phyloP scores from a whole-genome alignment of 2,113 vertebrate species.

The Lynx canadensis region DNA sequence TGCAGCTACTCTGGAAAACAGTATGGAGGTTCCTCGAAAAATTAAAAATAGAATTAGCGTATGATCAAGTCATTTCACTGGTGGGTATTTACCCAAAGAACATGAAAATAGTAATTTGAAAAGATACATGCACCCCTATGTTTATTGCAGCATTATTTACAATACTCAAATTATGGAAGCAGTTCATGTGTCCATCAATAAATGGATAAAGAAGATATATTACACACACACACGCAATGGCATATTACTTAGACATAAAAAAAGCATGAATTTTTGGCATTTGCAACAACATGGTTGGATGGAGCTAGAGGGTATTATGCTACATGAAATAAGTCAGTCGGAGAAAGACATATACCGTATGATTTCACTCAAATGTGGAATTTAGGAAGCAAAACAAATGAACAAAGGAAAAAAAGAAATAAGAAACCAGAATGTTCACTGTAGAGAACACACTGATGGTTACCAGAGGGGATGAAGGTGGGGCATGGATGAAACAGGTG shows the following conservation, averaged over 20 bases:
- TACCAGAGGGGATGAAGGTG: background rate
- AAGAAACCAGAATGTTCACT: background rate
- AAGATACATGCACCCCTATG: background rate
- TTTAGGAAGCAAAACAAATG: background rate
- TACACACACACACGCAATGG: background rate
- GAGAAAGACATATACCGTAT: background rate
- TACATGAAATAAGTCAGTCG: background rate
- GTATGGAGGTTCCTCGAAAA: background rate
- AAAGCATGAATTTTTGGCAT: background rate
- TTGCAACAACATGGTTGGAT: background rate
- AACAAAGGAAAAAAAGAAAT: background rate
- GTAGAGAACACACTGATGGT: background rate
- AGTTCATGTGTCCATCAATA: background rate
- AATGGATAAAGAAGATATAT: background rate
- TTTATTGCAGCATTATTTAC: background rate
- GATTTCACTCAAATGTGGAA: background rate
- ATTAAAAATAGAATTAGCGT: background rate
- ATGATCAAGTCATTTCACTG: background rate
- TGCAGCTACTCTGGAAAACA: background rate
- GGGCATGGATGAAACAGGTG: background rate
- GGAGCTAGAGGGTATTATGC: background rate
- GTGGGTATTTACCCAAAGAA: background rate
- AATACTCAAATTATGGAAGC: background rate
- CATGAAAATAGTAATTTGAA: background rate
- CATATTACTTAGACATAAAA: background rate